These are phyloP conservation scores for Panopea generosa DNA, from an alignment of 2,888 invertebrate genomes.

Conservation along the genomic window DNA sequence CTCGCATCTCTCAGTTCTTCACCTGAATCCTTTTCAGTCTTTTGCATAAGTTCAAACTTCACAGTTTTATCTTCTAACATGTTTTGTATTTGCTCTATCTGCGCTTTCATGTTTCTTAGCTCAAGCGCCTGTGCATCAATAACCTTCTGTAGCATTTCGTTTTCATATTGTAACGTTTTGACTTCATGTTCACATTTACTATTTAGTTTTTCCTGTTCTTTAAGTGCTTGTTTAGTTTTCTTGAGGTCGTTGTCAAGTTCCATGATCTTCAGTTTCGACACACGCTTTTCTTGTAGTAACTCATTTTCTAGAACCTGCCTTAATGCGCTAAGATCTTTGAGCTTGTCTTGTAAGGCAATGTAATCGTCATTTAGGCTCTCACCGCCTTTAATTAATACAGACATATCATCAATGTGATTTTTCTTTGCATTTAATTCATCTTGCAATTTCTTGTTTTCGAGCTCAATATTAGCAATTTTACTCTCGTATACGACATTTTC, in stretches of 20 bases:
- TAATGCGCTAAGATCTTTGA: constrained; percentile 47
- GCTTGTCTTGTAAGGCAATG: constrained; percentile 37
- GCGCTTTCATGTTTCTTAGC: constrained; percentile 52
- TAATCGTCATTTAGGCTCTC: constrained; percentile 45
- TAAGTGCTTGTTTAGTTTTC: constrained; percentile 27
- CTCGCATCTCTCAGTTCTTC: constrained; percentile 39
- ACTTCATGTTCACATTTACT: constrained; percentile 38
- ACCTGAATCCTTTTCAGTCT: constrained; percentile 38
- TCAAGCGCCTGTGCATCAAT: constrained; percentile 54
- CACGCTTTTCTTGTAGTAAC: constrained; percentile 49
- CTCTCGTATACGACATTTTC: constrained; percentile 33
- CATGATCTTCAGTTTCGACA: constrained; percentile 41
- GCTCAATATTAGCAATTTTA: constrained; percentile 33
- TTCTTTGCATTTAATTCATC: constrained; percentile 33
- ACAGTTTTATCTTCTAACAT: constrained; percentile 50
- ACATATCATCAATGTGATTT: constrained; percentile 40
- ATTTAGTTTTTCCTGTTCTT: constrained; percentile 31
- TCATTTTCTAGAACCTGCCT: constrained; percentile 49
- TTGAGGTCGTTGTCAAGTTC: constrained; percentile 44
- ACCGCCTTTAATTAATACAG: constrained; percentile 28
- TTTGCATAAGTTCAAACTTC: constrained; percentile 53
- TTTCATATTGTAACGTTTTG: constrained; percentile 43
- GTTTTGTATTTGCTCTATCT: constrained; percentile 52
- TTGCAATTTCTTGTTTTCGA: constrained; percentile 27
- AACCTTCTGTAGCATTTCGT: constrained; percentile 41